Evolutionary conservation across 2,797 vertebrate species (phyloP), one percentile per base, ranked within the genome.

Genomic region (Esox masquinongy): DNA sequence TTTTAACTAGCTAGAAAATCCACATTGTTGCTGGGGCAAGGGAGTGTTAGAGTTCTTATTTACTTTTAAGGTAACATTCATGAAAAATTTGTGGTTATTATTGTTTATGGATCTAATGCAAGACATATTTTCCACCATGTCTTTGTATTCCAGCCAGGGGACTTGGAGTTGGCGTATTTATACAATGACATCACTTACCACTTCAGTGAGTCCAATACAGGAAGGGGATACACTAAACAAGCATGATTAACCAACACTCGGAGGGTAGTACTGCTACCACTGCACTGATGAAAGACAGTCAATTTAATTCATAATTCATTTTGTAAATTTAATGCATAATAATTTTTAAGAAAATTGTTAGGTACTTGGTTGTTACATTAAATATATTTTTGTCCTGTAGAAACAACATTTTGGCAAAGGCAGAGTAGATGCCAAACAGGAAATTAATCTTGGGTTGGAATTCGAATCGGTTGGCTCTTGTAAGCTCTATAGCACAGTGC

Each of bases 401-500:
- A 68, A 34, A 68, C 15, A n/a, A 43, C 11, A 24, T 43, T 4
- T 16, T 66, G 68, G 36, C 12, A 68, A 61, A 39, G 24, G 49
- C 26, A 34, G 56, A 78, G 31, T 8, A 34, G 22, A 36, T 78
- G 64, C 2, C 51, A 5, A 56, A 73, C 31, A 75, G 69, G 39
- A 72, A 74, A 56, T 84, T 0, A 59, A 75, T 75, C 36, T 80
- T 75, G 17, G 74, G 34, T 56, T 74, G 22, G 68, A 79, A 75
- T 67, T 82, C 19, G 31, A 80, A 77, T 80, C 80, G 19, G 69
- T 77, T 80, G 78, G 53, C 47, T 84, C 16, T 36, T 63, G 50
- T 31, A 63, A 70, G 68, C 51, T 50, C 51, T 11, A 14, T 47
- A 47, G 43, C 2, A 2, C 43, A 47, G 12, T 61, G 22, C 11